Conservation (phyloP, 2,113 vertebrate species). For the Hemibagrus wyckioides region DNA sequence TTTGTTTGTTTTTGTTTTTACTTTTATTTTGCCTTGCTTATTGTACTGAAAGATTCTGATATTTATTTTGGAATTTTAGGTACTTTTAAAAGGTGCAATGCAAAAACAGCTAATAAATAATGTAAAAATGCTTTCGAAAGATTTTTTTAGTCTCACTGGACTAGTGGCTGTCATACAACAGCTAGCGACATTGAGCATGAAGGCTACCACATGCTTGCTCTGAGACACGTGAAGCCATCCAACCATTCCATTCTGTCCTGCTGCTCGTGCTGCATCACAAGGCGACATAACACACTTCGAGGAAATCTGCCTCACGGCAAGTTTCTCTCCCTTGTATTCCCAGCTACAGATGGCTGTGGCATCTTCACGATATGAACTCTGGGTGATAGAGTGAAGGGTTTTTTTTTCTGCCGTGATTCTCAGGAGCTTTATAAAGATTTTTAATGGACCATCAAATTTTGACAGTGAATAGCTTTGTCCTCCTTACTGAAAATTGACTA, state of each 20-base stretch:
- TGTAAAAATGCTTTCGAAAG: neutral
- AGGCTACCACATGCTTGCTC: neutral
- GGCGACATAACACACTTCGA: neutral
- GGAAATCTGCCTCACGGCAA: neutral
- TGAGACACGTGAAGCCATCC: neutral
- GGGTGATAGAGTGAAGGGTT: neutral
- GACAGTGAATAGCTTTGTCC: too few species aligned
- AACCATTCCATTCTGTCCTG: neutral
- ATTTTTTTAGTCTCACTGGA: neutral
- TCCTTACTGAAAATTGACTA: too few species aligned
- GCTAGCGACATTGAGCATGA: neutral
- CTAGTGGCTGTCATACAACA: neutral
- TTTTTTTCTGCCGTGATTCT: neutral
- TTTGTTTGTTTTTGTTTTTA: neutral
- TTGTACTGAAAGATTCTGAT: neutral
- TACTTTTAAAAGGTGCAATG: neutral
- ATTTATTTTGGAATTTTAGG: neutral
- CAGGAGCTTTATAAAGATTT: neutral
- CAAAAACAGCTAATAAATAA: neutral
- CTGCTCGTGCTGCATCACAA: neutral
- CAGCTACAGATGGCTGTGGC: neutral
- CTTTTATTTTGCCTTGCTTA: neutral
- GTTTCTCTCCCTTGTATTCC: neutral
- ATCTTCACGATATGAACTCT: neutral
- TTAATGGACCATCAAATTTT: neutral